Conservation (phyloP, 2,113 vertebrate species). For the Panthera tigris region DNA sequence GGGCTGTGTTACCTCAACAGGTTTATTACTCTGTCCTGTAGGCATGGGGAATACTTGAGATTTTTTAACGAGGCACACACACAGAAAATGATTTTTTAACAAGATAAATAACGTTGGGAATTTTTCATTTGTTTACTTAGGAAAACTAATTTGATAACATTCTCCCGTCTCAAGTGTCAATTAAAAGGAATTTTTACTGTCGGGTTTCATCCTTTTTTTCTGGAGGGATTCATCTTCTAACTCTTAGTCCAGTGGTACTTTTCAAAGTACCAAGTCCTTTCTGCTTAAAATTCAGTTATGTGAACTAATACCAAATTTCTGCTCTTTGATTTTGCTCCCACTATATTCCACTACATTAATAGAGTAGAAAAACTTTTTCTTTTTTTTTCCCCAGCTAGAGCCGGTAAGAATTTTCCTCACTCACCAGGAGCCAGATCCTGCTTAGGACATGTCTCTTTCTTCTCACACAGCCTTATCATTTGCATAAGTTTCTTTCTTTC, state of each 20-base stretch:
- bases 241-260: background rate
- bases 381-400: background rate
- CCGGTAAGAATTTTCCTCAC: background rate
- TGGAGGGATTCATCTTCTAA: background rate
- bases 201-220: background rate
- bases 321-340: background rate
- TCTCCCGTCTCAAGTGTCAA: background rate
- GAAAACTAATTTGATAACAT: background rate
- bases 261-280: background rate
- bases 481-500: background rate
- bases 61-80: background rate
- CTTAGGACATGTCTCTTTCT: background rate
- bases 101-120: background rate
- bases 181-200: background rate
- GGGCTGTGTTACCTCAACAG: background rate
- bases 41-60: background rate
- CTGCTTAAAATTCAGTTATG: background rate
- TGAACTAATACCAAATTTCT: background rate
- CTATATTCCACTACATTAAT: background rate
- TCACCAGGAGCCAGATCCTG: background rate
- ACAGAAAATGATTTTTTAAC: background rate
- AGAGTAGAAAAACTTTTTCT: background rate
- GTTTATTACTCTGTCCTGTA: background rate
- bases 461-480: background rate
- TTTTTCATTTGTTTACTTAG: background rate